Evolutionary conservation across 2,797 vertebrate genomes (phyloP), one percentile per base, ranked within the genome.

Genomic region (Fundulus diaphanus): DNA sequence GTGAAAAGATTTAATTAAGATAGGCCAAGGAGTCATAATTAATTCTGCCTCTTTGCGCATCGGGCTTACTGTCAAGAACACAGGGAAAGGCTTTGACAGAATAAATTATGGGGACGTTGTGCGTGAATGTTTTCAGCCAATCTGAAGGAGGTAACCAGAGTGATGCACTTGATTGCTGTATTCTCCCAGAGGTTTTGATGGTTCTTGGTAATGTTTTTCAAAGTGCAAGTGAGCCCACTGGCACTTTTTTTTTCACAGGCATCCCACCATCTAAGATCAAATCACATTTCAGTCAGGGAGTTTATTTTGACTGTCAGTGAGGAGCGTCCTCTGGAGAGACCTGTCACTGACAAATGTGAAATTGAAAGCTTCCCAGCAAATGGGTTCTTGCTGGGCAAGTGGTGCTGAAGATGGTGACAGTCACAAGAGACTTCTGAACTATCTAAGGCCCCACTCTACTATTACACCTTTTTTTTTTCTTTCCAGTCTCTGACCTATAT

Each of bases 1-100:
- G 93, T 92, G 92, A 94, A 92, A 94, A 95, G 94, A 96, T 96
- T 96, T 96, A 95, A 95, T 96, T 96, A 96, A 95, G 95, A 96
- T 96, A 94, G 89, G 87, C 84, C 16, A 68, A 91, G 90, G 84
- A 92, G 88, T 91, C 90, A 92, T 95, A 95, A 95, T 96, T 94
- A 95, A 95, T 94, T 95, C 89, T 84, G 89, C 80, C 89, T 84
- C 87, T 91, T 89, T 69, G 83, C 49, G 82, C 89, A 81, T 87
- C 78, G 81, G 86, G 89, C 88, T 84, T 92, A 92, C 92, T 92
- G 92, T 94, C 93, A 93, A 92, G 89, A 94, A 94, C 91, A 91
- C 88, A 91, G 82, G 82, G 75, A 92, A 88, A 81, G 83, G 79
- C 80, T 82, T 72, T 4, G 70, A 84, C 79, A 85, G 94, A 93